Percentiles rank a stretch among this genome's conserved stretches.
These are phyloP conservation scores for Danaus chrysippus DNA, from an alignment of 2,888 invertebrate genomes.

Conservation along the genomic window DNA sequence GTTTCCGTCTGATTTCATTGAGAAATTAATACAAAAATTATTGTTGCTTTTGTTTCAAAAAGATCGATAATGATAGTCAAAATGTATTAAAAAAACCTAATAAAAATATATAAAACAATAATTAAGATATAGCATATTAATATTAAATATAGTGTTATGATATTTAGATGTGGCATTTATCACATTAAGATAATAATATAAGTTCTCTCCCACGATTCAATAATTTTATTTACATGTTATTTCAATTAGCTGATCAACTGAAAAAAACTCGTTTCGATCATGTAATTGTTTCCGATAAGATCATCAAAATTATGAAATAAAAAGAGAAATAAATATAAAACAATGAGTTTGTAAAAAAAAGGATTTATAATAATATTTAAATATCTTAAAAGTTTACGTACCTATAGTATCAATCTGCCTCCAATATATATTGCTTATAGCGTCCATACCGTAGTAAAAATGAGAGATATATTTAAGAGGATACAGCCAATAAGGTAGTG, in stretches of 20 bases:
- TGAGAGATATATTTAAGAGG: constrained; percentile 72
- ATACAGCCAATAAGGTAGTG: constrained; percentile 60
- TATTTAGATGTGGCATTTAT: too few relatives aligned
- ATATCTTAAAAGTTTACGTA: constrained; percentile 37
- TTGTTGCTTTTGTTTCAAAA: too few relatives aligned
- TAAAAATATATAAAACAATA: background rate
- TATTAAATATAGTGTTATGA: too few relatives aligned
- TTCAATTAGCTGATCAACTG: constrained; percentile 34
- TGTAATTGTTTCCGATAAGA: background rate
- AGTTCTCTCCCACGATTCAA: constrained; percentile 3
- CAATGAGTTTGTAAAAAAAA: too few relatives aligned
- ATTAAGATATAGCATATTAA: background rate
- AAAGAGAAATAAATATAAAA: background rate
- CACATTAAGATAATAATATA: background rate
- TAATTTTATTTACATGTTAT: background rate
- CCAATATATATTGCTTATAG: constrained; percentile 76
- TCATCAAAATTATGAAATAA: constrained; percentile 15
- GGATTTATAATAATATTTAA: too few relatives aligned
- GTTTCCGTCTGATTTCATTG: too few relatives aligned
- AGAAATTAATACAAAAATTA: too few relatives aligned
- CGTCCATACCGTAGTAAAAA: constrained; percentile 75
- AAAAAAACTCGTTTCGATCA: background rate
- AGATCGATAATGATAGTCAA: too few relatives aligned
- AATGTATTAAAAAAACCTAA: too few relatives aligned
- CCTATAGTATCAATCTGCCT: constrained; percentile 67